Conservation (phyloP, 2,888 invertebrate species). For the Allophyes oxyacanthae region DNA sequence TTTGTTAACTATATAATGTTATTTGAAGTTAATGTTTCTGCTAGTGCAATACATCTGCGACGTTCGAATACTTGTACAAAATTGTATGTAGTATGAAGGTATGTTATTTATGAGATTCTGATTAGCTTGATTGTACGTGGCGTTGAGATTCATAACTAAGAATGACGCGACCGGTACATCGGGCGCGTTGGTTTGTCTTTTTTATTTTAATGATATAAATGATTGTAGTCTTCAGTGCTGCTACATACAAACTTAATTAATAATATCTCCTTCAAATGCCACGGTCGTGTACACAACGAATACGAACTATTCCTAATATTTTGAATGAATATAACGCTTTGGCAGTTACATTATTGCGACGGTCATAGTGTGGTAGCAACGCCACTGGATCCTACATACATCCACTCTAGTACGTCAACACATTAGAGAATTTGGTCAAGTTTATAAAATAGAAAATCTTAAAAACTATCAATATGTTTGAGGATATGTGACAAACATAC, state of each 20-base stretch:
- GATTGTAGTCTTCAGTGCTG: not conserved
- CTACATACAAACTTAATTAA: conserved; percentile 11
- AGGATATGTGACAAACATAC: conserved; percentile 4
- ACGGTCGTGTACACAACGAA: not conserved
- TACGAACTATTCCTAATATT: not conserved
- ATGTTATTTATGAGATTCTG: no score
- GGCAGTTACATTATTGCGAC: not conserved
- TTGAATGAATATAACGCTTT: not conserved
- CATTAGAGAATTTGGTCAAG: conserved; percentile 29
- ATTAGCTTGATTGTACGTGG: no score
- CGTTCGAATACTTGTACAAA: not conserved
- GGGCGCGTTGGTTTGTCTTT: no score
- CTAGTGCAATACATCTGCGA: not conserved
- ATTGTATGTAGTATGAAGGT: no score
- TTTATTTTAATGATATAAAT: no score
- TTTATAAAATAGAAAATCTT: conserved; percentile 13
- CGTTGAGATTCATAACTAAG: no score
- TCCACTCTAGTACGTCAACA: conserved; percentile 16
- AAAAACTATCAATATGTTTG: conserved; percentile 6
- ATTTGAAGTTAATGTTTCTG: not conserved
- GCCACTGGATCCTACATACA: conserved; percentile 3
- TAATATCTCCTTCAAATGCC: conserved; percentile 28
- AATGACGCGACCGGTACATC: no score
- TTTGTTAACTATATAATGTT: no score
- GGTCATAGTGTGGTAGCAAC: not conserved